These are phyloP conservation scores for Nerophis lumbriciformis DNA, from an alignment of 2,113 vertebrate species.

Conservation along the genomic window DNA sequence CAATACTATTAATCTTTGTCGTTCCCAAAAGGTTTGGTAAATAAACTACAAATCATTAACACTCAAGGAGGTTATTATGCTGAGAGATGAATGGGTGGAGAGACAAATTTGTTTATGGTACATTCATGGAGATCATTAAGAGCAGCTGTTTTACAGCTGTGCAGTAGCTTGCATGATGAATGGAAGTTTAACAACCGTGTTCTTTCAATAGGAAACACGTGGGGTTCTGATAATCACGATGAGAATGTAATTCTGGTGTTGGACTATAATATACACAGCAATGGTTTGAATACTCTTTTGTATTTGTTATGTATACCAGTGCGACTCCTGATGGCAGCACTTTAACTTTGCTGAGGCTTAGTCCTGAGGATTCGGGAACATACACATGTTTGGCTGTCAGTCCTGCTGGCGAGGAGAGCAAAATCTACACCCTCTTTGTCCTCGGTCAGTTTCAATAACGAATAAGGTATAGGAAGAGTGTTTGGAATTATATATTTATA, in stretches of 20 bases:
- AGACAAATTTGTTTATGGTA: conserved; percentile 31
- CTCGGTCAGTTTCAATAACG: conserved; percentile 69
- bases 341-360: conserved; percentile 74
- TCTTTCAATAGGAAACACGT: conserved; percentile 28
- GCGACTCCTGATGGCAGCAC: conserved; percentile 69
- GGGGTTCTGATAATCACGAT: conserved; percentile 27
- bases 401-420: conserved; percentile 74
- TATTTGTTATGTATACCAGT: conserved; percentile 55
- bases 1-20: conserved; percentile 9
- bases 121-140: conserved; percentile 21
- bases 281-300: conserved; percentile 14
- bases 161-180: conserved; percentile 22
- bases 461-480: neutral
- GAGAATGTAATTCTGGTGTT: conserved; percentile 24
- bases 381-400: conserved; percentile 84
- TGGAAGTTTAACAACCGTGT: conserved; percentile 1
- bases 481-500: neutral
- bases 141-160: conserved; percentile 58
- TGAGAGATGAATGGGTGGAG: conserved; percentile 7
- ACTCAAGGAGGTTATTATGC: conserved; percentile 5
- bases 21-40: conserved; percentile 13
- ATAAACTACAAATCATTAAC: conserved; percentile 15
- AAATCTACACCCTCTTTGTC: conserved; percentile 75
- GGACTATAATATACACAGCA: too few species aligned
- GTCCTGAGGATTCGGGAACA: conserved; percentile 73